Evolutionary conservation across 2,113 vertebrate genomes (phyloP).

Genomic region (Laterallus jamaicensis): DNA sequence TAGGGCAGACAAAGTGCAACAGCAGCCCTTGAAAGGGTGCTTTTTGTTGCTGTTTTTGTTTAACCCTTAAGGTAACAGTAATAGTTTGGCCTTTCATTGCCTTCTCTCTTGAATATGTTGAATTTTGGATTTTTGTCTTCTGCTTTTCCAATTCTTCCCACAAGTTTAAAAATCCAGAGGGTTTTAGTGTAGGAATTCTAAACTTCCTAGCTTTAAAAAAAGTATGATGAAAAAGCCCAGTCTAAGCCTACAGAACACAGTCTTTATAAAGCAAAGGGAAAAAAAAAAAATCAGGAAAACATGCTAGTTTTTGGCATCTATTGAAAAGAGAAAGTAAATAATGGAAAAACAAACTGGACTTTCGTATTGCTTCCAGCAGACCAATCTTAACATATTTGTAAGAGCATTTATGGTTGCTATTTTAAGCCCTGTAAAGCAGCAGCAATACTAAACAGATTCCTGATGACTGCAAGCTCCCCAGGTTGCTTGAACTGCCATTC

Average conservation of each 20-base stretch:
- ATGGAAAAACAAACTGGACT: not conserved
- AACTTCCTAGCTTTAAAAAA: not conserved
- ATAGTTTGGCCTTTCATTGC: not conserved
- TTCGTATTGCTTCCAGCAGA: not conserved
- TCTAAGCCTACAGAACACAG: not conserved
- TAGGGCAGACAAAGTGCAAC: not conserved
- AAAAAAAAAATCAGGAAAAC: not conserved
- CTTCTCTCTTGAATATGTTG: not conserved
- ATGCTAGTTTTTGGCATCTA: not conserved
- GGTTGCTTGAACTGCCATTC: not conserved
- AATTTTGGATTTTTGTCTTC: not conserved
- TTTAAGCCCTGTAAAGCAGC: not conserved
- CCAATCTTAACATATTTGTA: rapidly evolving
- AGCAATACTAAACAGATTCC: not conserved
- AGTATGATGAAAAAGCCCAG: not conserved
- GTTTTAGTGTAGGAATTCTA: not conserved
- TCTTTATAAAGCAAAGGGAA: not conserved
- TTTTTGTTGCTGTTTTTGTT: not conserved
- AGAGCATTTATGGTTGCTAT: not conserved
- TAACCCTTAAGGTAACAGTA: not conserved
- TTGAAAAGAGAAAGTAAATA: not conserved
- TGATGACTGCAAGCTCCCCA: not conserved
- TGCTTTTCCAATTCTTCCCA: not conserved
- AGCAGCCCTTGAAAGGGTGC: not conserved
- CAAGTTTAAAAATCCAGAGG: not conserved